Conservation (phyloP, 1,140 invertebrate genomes). For the Glossosoma conforme region DNA sequence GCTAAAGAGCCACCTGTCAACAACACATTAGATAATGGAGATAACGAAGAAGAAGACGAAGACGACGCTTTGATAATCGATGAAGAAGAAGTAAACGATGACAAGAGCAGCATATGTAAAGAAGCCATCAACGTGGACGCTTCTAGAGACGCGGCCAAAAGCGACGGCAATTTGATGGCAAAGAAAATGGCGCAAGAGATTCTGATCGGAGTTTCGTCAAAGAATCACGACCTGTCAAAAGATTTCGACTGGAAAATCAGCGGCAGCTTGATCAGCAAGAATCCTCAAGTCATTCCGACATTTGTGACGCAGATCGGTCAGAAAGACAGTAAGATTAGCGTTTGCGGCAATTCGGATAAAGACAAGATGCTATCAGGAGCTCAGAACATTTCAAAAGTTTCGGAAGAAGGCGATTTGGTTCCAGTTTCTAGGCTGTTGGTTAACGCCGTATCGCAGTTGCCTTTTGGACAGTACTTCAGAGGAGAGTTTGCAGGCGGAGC, state of each 20-base stretch:
- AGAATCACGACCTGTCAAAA: slow-evolving; percentile 40
- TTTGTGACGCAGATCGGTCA: slow-evolving; percentile 20
- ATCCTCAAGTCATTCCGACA: slow-evolving; percentile 23
- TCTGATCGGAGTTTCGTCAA: slow-evolving; percentile 49
- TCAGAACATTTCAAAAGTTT: too few species aligned
- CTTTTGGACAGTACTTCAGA: slow-evolving; percentile 59
- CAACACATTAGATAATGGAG: slow-evolving; percentile 46
- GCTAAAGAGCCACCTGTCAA: slow-evolving; percentile 33
- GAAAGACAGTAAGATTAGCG: background rate
- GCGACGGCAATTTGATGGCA: slow-evolving; percentile 38
- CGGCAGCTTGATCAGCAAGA: slow-evolving; percentile 47
- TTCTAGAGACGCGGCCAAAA: slow-evolving; percentile 3
- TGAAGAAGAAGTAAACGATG: slow-evolving; percentile 46
- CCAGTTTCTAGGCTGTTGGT: slow-evolving; percentile 73
- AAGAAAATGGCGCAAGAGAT: slow-evolving; percentile 50
- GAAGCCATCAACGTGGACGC: slow-evolving; percentile 4
- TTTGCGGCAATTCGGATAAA: background rate
- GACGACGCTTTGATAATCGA: slow-evolving; percentile 64
- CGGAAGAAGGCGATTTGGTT: slow-evolving; percentile 59
- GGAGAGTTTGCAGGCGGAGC: slow-evolving; percentile 53
- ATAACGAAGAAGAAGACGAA: slow-evolving; percentile 62
- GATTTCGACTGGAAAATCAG: slow-evolving; percentile 49
- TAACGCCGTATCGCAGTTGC: slow-evolving; percentile 68
- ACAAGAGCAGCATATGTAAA: slow-evolving; percentile 27
- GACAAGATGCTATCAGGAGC: too few species aligned